phyloP scores from a whole-genome alignment of 2,888 invertebrate species.

The Camponotus fellah region DNA sequence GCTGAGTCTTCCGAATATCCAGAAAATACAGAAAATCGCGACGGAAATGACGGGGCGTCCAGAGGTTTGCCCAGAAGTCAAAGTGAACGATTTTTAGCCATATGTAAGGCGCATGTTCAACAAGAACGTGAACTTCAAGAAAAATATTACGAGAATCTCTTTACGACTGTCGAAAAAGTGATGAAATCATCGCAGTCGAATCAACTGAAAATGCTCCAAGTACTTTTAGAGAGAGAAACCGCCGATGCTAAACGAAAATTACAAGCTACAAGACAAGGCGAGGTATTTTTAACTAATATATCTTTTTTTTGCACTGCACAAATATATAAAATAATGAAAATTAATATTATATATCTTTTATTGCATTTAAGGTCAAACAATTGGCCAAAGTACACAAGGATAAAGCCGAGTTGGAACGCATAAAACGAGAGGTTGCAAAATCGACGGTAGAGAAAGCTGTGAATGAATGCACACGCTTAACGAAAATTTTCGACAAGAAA shows the following conservation, averaged over 20 bases:
- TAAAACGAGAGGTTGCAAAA: constrained; percentile 94
- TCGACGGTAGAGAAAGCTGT: constrained; percentile 96
- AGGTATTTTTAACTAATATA: constrained; percentile 84
- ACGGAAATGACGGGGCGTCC: constrained; percentile 85
- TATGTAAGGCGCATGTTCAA: constrained; percentile 90
- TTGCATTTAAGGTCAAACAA: constrained; percentile 89
- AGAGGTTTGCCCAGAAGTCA: constrained; percentile 88
- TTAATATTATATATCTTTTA: constrained; percentile 17
- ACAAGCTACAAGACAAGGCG: constrained; percentile 94
- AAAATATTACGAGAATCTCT: constrained; percentile 94
- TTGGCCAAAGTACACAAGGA: constrained; percentile 95
- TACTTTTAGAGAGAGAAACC: constrained; percentile 90
- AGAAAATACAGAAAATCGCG: constrained; percentile 82
- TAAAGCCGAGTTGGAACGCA: constrained; percentile 95
- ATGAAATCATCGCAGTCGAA: constrained; percentile 92
- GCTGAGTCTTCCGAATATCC: constrained; percentile 86
- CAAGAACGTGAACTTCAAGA: constrained; percentile 93
- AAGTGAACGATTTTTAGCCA: constrained; percentile 89
- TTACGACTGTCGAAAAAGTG: constrained; percentile 92
- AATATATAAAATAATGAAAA: neutral
- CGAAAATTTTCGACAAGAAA: constrained; percentile 92
- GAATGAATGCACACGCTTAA: constrained; percentile 94
- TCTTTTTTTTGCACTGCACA: neutral
- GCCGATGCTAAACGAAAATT: constrained; percentile 93
- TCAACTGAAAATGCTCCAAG: constrained; percentile 93